These are phyloP conservation scores for Pristionchus pacificus DNA, from an alignment of 1,140 invertebrate species.

Conservation along the genomic window DNA sequence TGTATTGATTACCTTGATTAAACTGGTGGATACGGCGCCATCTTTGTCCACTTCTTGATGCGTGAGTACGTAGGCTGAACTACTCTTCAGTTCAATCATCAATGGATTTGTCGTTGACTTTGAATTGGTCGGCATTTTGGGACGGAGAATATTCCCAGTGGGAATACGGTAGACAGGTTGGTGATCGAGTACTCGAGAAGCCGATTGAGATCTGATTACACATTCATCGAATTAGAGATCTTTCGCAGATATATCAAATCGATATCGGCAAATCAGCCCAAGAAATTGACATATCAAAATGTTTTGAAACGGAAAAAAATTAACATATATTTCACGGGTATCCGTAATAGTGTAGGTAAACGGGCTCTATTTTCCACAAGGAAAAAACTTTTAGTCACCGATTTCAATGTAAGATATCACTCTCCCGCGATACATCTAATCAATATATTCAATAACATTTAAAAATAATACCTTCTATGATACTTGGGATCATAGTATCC, in stretches of 20 bases:
- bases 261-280: too few relatives aligned
- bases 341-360: too few relatives aligned
- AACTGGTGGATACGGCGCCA: constrained; percentile 83
- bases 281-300: too few relatives aligned
- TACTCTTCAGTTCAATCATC: constrained; percentile 67
- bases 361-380: too few relatives aligned
- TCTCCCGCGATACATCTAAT: too few relatives aligned
- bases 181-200: constrained; percentile 79
- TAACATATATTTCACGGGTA: too few relatives aligned
- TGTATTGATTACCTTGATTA: constrained; percentile 89
- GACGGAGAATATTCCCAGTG: constrained; percentile 33
- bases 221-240: too few relatives aligned
- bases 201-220: constrained; percentile 20
- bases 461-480: constrained; percentile 29
- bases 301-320: too few relatives aligned
- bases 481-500: constrained; percentile 38
- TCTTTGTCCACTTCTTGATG: constrained; percentile 83
- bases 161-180: constrained; percentile 66
- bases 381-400: too few relatives aligned
- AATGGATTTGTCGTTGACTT: constrained; percentile 12
- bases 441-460: too few relatives aligned
- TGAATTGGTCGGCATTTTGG: constrained; percentile 10
- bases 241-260: too few relatives aligned
- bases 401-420: too few relatives aligned
- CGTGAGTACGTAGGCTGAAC: constrained; percentile 82